Percentiles rank a stretch among this genome's conserved stretches.
phyloP scores from a whole-genome alignment of 2,888 invertebrate species.

The Caenorhabditis uteleia region DNA sequence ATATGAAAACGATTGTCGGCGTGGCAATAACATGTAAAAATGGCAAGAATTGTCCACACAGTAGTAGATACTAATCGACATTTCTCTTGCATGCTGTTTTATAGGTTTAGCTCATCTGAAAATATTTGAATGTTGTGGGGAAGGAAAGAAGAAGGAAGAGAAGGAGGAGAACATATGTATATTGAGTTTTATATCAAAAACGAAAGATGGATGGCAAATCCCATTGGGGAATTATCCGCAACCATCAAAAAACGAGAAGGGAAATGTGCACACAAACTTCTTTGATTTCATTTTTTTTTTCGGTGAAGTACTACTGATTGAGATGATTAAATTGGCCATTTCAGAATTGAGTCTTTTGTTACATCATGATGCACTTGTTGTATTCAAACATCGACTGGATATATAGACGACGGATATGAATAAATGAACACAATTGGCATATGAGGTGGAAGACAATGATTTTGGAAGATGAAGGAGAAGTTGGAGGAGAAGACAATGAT shows the following conservation, averaged over 20 bases:
- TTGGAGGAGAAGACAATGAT: too few relatives aligned
- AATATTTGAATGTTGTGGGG: conserved; percentile 6
- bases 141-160: conserved; percentile 17
- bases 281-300: conserved; percentile 10
- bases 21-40: too few relatives aligned
- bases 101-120: conserved; percentile 39
- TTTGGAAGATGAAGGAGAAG: too few relatives aligned
- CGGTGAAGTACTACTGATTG: conserved; percentile 34
- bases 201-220: too few relatives aligned
- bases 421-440: too few relatives aligned
- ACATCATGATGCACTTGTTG: too few relatives aligned
- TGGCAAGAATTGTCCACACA: neutral
- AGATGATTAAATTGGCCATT: too few relatives aligned
- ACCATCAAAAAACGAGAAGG: conserved; percentile 1
- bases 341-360: too few relatives aligned
- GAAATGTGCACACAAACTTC: conserved; percentile 10
- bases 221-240: too few relatives aligned
- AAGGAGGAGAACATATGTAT: conserved; percentile 15
- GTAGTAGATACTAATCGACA: conserved; percentile 33
- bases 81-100: conserved; percentile 38
- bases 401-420: too few relatives aligned
- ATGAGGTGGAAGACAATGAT: too few relatives aligned
- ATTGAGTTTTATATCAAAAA: conserved; percentile 14
- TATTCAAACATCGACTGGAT: too few relatives aligned
- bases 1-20: conserved; percentile 34